Evolutionary conservation across 2,113 vertebrate genomes (phyloP).

Genomic region (Pedetes capensis): DNA sequence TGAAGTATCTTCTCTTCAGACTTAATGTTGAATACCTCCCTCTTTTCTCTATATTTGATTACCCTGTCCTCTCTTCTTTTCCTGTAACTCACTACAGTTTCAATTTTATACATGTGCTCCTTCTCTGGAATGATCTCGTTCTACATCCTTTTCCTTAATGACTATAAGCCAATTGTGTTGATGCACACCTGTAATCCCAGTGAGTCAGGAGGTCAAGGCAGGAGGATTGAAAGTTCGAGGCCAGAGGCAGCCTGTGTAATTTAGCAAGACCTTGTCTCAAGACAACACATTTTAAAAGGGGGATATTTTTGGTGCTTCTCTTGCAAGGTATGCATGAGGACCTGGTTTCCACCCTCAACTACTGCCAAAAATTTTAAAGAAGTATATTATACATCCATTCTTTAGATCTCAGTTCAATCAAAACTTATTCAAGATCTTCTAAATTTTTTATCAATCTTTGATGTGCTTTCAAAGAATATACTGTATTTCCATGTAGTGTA

Average conservation of each 20-base stretch:
- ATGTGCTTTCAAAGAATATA: neutral
- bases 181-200: too few relatives aligned
- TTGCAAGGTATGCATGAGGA: too few relatives aligned
- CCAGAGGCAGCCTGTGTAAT: too few relatives aligned
- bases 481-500: neutral
- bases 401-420: neutral
- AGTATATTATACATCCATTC: accelerated
- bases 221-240: too few relatives aligned
- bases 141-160: neutral
- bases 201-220: too few relatives aligned
- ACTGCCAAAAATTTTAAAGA: too few relatives aligned
- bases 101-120: neutral
- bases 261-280: too few relatives aligned
- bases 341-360: too few relatives aligned
- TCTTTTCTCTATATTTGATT: neutral
- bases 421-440: neutral
- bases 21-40: accelerated
- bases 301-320: too few relatives aligned
- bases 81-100: accelerated
- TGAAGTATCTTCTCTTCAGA: neutral
- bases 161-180: too few relatives aligned
- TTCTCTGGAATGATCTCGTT: neutral
- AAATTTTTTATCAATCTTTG: neutral
- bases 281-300: too few relatives aligned
- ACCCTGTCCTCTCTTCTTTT: neutral